Percentiles rank a stretch among this genome's conserved stretches.
phyloP scores from a whole-genome alignment of 2,113 vertebrate genomes.

The Megaptera novaeangliae region DNA sequence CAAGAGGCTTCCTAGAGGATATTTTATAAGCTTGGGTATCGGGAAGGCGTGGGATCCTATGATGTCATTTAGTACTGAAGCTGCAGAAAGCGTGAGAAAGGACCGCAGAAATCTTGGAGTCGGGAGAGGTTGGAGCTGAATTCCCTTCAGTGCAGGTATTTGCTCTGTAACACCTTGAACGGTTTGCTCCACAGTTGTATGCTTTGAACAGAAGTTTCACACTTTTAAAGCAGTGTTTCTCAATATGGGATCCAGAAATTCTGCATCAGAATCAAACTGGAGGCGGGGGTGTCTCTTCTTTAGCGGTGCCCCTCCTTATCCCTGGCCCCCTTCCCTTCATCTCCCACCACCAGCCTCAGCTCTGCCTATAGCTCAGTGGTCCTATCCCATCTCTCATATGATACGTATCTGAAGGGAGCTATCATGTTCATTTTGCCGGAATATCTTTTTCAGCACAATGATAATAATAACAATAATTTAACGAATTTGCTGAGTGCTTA shows the following conservation, averaged over 20 bases:
- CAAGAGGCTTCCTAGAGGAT: neutral
- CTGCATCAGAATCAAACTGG: rapidly evolving
- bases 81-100: neutral
- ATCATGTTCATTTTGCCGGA: rapidly evolving
- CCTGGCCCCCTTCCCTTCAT: rapidly evolving
- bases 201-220: rapidly evolving
- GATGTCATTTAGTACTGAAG: rapidly evolving
- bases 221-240: neutral
- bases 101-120: rapidly evolving
- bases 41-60: neutral
- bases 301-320: rapidly evolving
- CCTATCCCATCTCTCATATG: rapidly evolving
- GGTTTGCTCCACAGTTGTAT: rapidly evolving
- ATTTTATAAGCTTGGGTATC: too few relatives aligned
- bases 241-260: rapidly evolving
- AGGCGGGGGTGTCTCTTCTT: rapidly evolving
- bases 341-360: neutral
- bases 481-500: neutral
- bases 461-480: neutral
- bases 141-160: rapidly evolving
- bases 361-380: rapidly evolving
- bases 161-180: rapidly evolving
- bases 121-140: rapidly evolving
- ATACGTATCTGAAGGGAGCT: rapidly evolving
- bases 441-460: neutral